Evolutionary conservation across 2,797 vertebrate species (phyloP).

Genomic region (Neoniphon sammara): DNA sequence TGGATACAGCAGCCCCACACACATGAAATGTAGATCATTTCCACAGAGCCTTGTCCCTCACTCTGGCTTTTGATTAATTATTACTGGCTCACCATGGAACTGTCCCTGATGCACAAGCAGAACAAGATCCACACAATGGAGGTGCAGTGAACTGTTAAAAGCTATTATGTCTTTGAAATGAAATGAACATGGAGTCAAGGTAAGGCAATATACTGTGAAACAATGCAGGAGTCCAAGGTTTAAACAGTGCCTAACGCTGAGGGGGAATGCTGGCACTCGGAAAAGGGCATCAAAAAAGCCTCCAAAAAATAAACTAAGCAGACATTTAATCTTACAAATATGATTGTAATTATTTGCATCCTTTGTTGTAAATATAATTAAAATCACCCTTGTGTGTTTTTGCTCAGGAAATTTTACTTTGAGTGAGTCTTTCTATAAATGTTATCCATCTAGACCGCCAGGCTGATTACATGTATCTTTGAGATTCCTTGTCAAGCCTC

Average conservation of each 20-base stretch:
- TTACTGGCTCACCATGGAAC: conserved; percentile 58
- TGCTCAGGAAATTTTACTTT: background rate
- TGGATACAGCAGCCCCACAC: conserved; percentile 37
- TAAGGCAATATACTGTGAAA: conserved; percentile 43
- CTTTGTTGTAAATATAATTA: background rate
- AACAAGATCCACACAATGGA: conserved; percentile 72
- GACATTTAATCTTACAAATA: no score
- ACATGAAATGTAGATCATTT: conserved; percentile 55
- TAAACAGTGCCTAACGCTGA: conserved; percentile 31
- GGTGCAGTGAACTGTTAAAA: conserved; percentile 71
- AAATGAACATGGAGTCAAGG: conserved; percentile 63
- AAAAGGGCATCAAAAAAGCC: conserved; percentile 37
- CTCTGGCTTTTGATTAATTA: conserved; percentile 66
- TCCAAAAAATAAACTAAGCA: background rate
- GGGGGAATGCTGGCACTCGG: conserved; percentile 15
- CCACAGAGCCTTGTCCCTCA: conserved; percentile 50
- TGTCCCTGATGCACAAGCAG: conserved; percentile 65
- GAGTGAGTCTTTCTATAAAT: background rate
- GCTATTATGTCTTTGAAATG: conserved; percentile 75
- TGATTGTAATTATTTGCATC: background rate
- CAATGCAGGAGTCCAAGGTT: conserved; percentile 42
- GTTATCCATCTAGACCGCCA: background rate
- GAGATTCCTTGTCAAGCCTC: background rate
- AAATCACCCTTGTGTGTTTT: background rate
- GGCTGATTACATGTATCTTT: background rate